Conservation (phyloP, 2,888 invertebrate species). For the Patella ulyssiponensis region DNA sequence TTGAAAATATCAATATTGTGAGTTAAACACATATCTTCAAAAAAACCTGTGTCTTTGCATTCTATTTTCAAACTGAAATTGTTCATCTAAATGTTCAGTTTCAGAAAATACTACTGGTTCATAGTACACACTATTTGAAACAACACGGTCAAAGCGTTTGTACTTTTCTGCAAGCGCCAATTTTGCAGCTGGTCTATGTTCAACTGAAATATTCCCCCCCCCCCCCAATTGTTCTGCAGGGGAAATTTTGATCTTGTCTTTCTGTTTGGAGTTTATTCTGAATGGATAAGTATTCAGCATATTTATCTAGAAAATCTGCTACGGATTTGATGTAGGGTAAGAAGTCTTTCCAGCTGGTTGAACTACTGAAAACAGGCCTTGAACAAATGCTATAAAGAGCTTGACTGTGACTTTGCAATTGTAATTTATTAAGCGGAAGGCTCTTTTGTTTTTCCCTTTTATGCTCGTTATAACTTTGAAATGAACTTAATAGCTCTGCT, state of each 20-base stretch:
- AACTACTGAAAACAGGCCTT: not conserved
- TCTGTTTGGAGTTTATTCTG: not conserved
- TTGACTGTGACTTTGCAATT: not conserved
- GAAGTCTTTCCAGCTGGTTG: not conserved
- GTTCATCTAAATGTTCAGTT: not conserved
- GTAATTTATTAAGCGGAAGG: no score
- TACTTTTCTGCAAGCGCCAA: not conserved
- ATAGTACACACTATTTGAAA: not conserved
- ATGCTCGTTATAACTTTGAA: no score
- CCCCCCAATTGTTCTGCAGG: conserved; percentile 8
- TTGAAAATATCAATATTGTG: not conserved
- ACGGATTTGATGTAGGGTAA: not conserved
- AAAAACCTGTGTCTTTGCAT: not conserved
- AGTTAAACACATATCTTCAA: not conserved
- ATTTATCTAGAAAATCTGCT: not conserved
- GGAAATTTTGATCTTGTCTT: not conserved
- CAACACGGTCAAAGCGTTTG: not conserved
- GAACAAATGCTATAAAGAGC: not conserved
- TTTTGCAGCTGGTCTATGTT: conserved; percentile 15
- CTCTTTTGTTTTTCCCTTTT: no score
- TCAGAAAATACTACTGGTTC: not conserved
- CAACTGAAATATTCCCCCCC: conserved; percentile 11
- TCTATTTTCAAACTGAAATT: not conserved
- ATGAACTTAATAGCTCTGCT: not conserved
- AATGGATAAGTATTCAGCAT: not conserved